Evolutionary conservation across 1,140 invertebrate genomes (phyloP).

Genomic region (Sminthurides bifidus): DNA sequence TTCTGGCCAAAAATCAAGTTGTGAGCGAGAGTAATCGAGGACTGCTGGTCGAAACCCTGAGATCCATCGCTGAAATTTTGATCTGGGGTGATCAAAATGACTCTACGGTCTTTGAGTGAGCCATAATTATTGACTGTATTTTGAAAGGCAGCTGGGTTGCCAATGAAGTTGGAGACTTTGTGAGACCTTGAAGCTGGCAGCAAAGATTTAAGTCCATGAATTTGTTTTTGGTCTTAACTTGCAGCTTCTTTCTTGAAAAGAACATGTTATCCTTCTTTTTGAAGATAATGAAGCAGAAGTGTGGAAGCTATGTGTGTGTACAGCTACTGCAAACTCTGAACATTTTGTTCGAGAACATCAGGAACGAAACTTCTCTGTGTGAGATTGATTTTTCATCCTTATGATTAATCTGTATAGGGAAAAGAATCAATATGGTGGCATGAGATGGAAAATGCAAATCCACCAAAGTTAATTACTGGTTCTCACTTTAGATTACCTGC

Average conservation of each 20-base stretch:
- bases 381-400: slow-evolving; percentile 46
- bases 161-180: no score
- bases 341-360: slow-evolving; percentile 98
- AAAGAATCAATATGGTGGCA: no score
- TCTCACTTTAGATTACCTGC: slow-evolving; percentile 87
- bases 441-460: slow-evolving; percentile 9
- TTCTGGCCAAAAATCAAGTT: slow-evolving; percentile 90
- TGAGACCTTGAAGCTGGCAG: no score
- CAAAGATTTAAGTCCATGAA: no score
- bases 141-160: no score
- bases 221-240: slow-evolving; percentile 40
- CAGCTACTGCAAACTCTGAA: slow-evolving; percentile 96
- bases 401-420: no score
- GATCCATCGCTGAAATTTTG: slow-evolving; percentile 95
- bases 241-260: slow-evolving; percentile 94
- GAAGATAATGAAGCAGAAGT: slow-evolving; percentile 93
- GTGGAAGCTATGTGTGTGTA: slow-evolving; percentile 93
- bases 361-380: slow-evolving; percentile 97
- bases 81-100: slow-evolving; percentile 99
- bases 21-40: slow-evolving; percentile 90
- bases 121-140: background rate
- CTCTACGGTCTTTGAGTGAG: slow-evolving; percentile 95
- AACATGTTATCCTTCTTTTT: slow-evolving; percentile 98
- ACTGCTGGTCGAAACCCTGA: slow-evolving; percentile 88
- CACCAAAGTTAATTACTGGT: slow-evolving; percentile 23